A percentile compares a stretch with the other conserved stretches of the same genome.
Conservation (phyloP, 2,113 vertebrate species). For the Lampris incognitus region DNA sequence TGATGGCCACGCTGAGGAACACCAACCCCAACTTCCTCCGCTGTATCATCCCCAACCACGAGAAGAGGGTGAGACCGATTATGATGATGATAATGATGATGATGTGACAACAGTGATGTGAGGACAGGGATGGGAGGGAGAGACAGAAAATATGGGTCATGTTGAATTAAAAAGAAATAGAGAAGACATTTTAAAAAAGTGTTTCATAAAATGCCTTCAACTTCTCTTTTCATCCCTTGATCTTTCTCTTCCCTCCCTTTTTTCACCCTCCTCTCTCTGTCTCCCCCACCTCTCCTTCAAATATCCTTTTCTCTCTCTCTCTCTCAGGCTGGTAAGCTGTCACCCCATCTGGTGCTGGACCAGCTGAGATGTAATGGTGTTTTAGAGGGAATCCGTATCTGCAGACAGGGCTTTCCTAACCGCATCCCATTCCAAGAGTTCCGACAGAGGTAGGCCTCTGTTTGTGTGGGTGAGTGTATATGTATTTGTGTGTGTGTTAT, state of each 20-base stretch:
- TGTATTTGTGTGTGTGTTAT: constrained; percentile 15
- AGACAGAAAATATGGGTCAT: not conserved
- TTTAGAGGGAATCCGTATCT: constrained; percentile 93
- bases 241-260: not conserved
- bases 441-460: constrained; percentile 86
- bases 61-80: constrained; percentile 85
- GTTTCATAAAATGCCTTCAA: not conserved
- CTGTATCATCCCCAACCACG: constrained; percentile 93
- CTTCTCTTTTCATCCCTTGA: not conserved
- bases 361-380: constrained; percentile 93
- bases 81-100: not conserved
- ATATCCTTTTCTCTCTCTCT: not conserved
- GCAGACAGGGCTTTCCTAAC: constrained; percentile 95
- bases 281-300: not conserved
- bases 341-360: constrained; percentile 88
- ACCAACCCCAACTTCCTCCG: constrained; percentile 94
- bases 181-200: not conserved
- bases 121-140: not conserved
- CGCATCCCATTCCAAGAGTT: constrained; percentile 94
- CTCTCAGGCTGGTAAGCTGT: constrained; percentile 88
- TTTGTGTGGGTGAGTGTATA: constrained; percentile 11
- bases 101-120: too few species aligned
- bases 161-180: not conserved
- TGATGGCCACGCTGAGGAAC: constrained; percentile 93
- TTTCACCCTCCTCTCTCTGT: not conserved